Conservation (phyloP, 2,797 vertebrate genomes). For the Nannoperca australis region DNA sequence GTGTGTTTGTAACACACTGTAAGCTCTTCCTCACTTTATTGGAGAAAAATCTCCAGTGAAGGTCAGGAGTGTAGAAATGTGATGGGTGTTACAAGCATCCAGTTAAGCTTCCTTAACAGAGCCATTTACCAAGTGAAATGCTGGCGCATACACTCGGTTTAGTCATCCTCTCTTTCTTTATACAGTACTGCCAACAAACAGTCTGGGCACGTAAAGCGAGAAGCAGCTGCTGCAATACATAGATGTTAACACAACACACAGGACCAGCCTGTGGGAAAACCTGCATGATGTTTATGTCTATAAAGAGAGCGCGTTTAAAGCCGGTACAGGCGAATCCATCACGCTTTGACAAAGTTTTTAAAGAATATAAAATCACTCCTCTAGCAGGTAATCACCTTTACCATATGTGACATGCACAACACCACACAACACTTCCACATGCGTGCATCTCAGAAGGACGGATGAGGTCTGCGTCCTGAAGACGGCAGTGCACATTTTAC, state of each 20-base stretch:
- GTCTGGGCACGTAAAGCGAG: not conserved
- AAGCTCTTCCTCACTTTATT: constrained; percentile 7
- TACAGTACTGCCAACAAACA: not conserved
- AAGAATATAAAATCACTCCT: constrained; percentile 5
- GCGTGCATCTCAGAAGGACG: constrained; percentile 19
- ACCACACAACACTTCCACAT: constrained; percentile 8
- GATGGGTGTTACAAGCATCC: constrained; percentile 48
- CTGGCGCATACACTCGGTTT: constrained; percentile 14
- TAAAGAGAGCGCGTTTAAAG: not conserved
- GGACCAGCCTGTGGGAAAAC: not conserved
- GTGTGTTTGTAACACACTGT: not conserved
- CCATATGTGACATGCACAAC: constrained; percentile 24
- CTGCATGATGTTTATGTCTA: not conserved
- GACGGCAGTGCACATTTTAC: constrained; percentile 72
- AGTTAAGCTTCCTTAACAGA: constrained; percentile 48
- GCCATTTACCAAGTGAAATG: constrained; percentile 36
- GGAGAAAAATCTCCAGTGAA: constrained; percentile 29
- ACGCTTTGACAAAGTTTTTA: constrained; percentile 25
- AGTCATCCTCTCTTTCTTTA: constrained; percentile 2
- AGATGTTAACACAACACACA: not conserved
- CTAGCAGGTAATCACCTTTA: constrained; percentile 17
- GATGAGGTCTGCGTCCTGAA: constrained; percentile 56
- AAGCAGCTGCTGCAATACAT: not conserved
- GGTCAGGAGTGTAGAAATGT: constrained; percentile 42
- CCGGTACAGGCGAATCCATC: constrained; percentile 2